A percentile compares a stretch with the other conserved stretches of the same genome.
Evolutionary conservation across 2,888 invertebrate species (phyloP).

Genomic region (Myopa tessellatipennis): DNA sequence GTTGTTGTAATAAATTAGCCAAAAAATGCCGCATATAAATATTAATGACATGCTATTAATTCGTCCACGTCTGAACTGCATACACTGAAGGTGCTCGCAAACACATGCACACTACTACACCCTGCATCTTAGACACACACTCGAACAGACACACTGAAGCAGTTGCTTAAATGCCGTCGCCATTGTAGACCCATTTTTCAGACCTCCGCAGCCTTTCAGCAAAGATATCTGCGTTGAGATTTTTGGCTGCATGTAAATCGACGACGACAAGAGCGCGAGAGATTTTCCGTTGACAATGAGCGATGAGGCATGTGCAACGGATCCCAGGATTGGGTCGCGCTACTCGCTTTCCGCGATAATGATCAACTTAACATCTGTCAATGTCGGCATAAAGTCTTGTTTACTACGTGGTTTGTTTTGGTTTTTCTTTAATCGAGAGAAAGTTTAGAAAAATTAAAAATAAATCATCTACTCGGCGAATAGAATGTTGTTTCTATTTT

Average conservation of each 20-base stretch:
- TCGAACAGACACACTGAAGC: background rate
- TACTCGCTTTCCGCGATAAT: slow-evolving; percentile 4
- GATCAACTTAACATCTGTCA: slow-evolving; percentile 30
- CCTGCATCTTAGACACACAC: background rate
- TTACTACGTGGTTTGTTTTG: background rate
- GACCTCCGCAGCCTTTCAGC: slow-evolving; percentile 12
- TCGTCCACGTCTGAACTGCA: no score
- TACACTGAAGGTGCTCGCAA: no score
- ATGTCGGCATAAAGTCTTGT: background rate
- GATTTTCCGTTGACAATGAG: slow-evolving; percentile 33
- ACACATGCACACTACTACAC: no score
- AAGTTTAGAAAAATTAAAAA: background rate
- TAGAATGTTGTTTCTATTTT: no score
- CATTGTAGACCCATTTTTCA: slow-evolving; percentile 32
- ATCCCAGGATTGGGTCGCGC: background rate
- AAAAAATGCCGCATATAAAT: no score
- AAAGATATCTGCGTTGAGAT: slow-evolving; percentile 12
- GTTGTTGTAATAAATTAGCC: no score
- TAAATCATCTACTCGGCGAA: background rate
- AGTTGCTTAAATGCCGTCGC: slow-evolving; percentile 33
- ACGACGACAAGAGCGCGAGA: slow-evolving; percentile 37
- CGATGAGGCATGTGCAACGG: slow-evolving; percentile 14
- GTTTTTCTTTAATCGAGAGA: background rate
- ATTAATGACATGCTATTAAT: no score
- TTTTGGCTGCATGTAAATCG: slow-evolving; percentile 28